A percentile compares a stretch with the other conserved stretches of the same genome.
phyloP scores from a whole-genome alignment of 2,113 vertebrate genomes.

The Notiomystis cincta region DNA sequence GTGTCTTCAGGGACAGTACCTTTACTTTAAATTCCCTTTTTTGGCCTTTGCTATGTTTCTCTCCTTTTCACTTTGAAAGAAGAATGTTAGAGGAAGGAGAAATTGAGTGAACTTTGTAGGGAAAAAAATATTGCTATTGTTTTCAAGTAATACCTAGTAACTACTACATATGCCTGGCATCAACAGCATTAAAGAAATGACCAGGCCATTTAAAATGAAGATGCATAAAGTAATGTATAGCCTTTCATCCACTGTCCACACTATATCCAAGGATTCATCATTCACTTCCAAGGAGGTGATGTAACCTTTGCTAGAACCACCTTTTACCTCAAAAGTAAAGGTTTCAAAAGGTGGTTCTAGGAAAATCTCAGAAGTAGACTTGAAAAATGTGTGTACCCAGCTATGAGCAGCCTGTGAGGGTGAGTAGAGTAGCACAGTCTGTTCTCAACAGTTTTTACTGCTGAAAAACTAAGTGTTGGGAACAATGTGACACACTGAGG shows the following conservation, averaged over 20 bases:
- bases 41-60: not conserved
- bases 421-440: not conserved
- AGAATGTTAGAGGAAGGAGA: not conserved
- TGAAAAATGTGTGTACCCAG: not conserved
- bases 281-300: not conserved
- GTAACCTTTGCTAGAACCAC: not conserved
- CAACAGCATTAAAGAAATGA: not conserved
- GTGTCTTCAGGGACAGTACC: rapidly evolving
- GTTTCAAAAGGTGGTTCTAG: not conserved
- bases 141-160: not conserved
- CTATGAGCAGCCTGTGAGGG: not conserved
- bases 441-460: not conserved
- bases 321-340: not conserved
- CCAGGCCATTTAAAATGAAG: not conserved
- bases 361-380: not conserved
- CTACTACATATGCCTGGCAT: not conserved
- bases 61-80: not conserved
- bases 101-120: not conserved
- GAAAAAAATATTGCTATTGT: not conserved
- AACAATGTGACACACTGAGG: not conserved
- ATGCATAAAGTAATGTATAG: not conserved
- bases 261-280: not conserved
- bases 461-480: not conserved
- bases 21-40: not conserved
- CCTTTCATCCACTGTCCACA: not conserved